Percentiles rank a stretch among this genome's conserved stretches.
Evolutionary conservation across 1,140 invertebrate genomes (phyloP).

Genomic region (Drosophila suzukii): DNA sequence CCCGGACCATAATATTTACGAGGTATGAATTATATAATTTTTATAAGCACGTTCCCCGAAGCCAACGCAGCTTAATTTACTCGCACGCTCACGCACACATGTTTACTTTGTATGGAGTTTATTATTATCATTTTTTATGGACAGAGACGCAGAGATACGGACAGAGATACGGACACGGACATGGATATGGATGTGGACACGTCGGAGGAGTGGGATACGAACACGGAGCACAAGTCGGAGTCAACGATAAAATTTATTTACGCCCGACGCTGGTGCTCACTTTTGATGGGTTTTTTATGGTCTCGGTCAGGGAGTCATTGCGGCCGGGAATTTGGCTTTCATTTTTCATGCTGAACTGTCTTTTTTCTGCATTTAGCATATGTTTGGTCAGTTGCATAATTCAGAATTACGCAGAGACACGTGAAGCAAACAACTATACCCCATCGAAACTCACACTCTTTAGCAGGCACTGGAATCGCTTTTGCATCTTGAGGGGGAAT

Average conservation of each 20-base stretch:
- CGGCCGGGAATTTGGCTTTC: conserved; percentile 39
- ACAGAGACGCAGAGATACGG: conserved; percentile 14
- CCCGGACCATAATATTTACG: conserved; percentile 71
- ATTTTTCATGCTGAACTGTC: conserved; percentile 17
- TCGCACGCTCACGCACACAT: conserved; percentile 77
- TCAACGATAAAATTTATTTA: conserved; percentile 77
- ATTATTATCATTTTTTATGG: conserved; percentile 82
- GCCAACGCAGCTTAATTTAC: conserved; percentile 72
- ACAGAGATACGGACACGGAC: not conserved
- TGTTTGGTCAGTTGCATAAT: conserved; percentile 59
- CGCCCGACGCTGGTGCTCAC: conserved; percentile 65
- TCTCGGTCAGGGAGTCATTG: conserved; percentile 52
- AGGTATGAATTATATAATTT: conserved; percentile 83
- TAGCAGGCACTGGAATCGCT: conserved; percentile 85
- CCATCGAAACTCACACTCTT: conserved; percentile 73
- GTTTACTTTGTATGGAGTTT: conserved; percentile 80
- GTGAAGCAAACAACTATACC: conserved; percentile 7
- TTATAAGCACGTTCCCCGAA: conserved; percentile 72
- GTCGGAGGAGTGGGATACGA: not conserved
- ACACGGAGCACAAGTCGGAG: conserved; percentile 13
- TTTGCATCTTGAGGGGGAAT: conserved; percentile 81
- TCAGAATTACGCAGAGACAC: conserved; percentile 29
- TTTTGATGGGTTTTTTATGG: conserved; percentile 77
- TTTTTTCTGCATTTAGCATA: conserved; percentile 34
- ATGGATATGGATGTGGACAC: not conserved